Evolutionary conservation across 35 echinoderm and acorn worm species (phyloP), one percentile per base, ranked within the genome.

Genomic region (Patiria miniata): DNA sequence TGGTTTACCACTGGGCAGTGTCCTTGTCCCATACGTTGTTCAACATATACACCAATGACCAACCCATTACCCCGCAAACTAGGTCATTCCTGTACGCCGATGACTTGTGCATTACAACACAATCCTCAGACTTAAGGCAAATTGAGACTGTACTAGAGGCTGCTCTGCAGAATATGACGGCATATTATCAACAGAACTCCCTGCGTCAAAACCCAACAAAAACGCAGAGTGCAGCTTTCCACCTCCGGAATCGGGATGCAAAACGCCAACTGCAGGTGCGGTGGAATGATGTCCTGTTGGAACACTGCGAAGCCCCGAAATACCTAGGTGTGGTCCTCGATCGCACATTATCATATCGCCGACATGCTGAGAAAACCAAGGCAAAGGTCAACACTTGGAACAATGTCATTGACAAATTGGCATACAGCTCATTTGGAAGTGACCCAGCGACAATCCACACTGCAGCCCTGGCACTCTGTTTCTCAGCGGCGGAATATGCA

Each of bases 121-220:
- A 87, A 53, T 33, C 7, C 34, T 22, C 30, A 7, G 39, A 79
- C 32, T 39, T 87, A 7, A 14, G 15, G 40, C 21, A 33, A 15
- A 39, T 57, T 5, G 65, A 87, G 52, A 30, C 22, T 30, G 79
- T 17, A 80, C 39, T 86, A 5, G 14, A 34, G 42, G 32, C 39
- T 9, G 68, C 68, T 8, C 36, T 87, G 6, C 5, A 14, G 3
- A 65, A 83, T 7, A 77, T 83, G 21, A 36, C 78, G 52, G 12
- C 78, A 23, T 83, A 90, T 30, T 90, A 90, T 38, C 55, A 90
- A n/a, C n/a, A n/a, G n/a, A n/a, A n/a, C n/a, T n/a, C n/a, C n/a
- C n/a, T n/a, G n/a, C n/a, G n/a, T 50, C 28, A 84, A 52, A 91
- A 91, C 30, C 89, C 89, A 76, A 77, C 89, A 36, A 91, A 91